Evolutionary conservation across 2,888 invertebrate species (phyloP).

Genomic region (Ophraella communa): DNA sequence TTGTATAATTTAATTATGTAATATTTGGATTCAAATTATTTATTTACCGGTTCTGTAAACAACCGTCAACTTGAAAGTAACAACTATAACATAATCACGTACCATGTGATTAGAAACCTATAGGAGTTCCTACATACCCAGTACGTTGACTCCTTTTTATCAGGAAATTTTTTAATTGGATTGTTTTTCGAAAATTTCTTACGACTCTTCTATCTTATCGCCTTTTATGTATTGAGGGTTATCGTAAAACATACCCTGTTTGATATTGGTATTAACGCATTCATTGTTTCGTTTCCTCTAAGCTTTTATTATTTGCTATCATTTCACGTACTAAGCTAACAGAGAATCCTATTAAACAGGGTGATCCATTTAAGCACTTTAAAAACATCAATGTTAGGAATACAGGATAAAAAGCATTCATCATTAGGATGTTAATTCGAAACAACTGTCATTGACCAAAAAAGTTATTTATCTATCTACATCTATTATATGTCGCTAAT

Average conservation of each 20-base stretch:
- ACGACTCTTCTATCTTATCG: slow-evolving; percentile 21
- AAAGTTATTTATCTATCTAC: too few relatives aligned
- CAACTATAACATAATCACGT: slow-evolving; percentile 8
- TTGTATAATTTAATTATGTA: not conserved
- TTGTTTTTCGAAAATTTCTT: slow-evolving; percentile 25
- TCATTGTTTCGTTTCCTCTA: not conserved
- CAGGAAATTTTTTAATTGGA: slow-evolving; percentile 20
- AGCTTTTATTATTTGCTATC: not conserved
- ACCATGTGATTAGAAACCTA: slow-evolving; percentile 27
- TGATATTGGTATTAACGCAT: not conserved
- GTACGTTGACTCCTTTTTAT: slow-evolving; percentile 25
- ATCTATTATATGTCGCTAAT: too few relatives aligned
- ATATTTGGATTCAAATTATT: not conserved
- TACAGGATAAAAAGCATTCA: too few relatives aligned
- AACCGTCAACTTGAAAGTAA: not conserved
- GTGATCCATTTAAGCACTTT: not conserved
- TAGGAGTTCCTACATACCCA: slow-evolving; percentile 22
- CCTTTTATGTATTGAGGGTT: slow-evolving; percentile 11
- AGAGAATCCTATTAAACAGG: not conserved
- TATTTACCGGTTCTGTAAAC: not conserved
- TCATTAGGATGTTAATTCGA: too few relatives aligned
- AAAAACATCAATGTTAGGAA: too few relatives aligned
- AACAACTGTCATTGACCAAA: too few relatives aligned
- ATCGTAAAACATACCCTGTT: slow-evolving; percentile 4
- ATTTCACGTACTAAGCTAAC: not conserved